Evolutionary conservation across 2,797 vertebrate genomes (phyloP).

Genomic region (Labeo calbasu): DNA sequence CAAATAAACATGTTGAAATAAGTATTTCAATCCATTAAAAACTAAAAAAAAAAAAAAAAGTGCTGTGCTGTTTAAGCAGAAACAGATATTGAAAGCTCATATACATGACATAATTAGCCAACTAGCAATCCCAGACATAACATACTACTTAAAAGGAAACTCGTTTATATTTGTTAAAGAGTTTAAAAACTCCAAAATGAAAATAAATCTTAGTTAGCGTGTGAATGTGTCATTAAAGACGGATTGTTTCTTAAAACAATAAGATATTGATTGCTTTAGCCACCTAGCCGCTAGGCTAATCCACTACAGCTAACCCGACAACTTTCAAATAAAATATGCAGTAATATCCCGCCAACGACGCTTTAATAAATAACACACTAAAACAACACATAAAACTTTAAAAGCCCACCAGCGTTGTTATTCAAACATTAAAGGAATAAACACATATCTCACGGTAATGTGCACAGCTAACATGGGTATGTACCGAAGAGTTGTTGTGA

Average conservation of each 20-base stretch:
- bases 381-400: not conserved
- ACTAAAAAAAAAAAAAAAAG: not conserved
- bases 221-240: not conserved
- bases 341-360: not conserved
- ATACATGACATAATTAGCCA: not conserved
- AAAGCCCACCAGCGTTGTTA: not conserved
- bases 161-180: too few relatives aligned
- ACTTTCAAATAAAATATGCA: slow-evolving; percentile 26
- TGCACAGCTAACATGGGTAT: not conserved
- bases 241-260: not conserved
- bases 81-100: not conserved
- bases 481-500: slow-evolving; percentile 20
- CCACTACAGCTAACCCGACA: slow-evolving; percentile 18
- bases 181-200: not conserved
- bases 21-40: not conserved
- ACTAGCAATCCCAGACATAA: not conserved
- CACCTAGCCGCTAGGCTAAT: slow-evolving; percentile 37
- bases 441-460: not conserved
- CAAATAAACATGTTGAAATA: not conserved
- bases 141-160: not conserved
- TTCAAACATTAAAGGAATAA: not conserved
- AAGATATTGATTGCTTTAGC: slow-evolving; percentile 27
- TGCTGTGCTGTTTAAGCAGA: not conserved
- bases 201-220: not conserved
- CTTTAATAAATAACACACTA: not conserved